Conservation (phyloP, 2,797 vertebrate genomes). For the Phoebastria nigripes region DNA sequence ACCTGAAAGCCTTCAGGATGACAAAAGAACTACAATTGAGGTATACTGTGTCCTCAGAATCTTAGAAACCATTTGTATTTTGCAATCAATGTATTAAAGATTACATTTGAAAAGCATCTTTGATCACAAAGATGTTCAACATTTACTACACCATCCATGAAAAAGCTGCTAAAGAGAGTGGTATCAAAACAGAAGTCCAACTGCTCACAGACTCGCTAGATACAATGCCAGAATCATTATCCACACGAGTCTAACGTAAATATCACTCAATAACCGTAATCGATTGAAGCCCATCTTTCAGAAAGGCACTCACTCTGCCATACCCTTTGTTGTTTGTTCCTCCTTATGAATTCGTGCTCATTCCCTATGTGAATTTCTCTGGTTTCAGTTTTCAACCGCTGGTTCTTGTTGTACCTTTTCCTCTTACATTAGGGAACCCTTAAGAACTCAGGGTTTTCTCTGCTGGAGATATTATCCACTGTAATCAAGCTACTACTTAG, state of each 20-base stretch:
- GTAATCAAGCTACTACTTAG: not conserved
- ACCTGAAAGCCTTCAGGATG: not conserved
- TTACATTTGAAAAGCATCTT: not conserved
- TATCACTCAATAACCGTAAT: not conserved
- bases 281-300: not conserved
- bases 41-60: not conserved
- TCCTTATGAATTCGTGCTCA: not conserved
- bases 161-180: not conserved
- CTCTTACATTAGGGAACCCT: not conserved
- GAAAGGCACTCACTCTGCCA: not conserved
- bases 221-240: not conserved
- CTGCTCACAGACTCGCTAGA: not conserved
- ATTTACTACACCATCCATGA: not conserved
- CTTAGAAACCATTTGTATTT: not conserved
- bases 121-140: not conserved
- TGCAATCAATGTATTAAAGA: not conserved
- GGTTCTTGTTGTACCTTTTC: not conserved
- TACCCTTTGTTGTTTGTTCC: not conserved
- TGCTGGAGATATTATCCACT: not conserved
- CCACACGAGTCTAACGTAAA: not conserved
- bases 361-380: not conserved
- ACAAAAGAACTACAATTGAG: not conserved
- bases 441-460: not conserved
- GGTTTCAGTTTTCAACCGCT: not conserved
- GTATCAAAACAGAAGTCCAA: not conserved